Evolutionary conservation across 2,113 vertebrate species (phyloP).

Genomic region (Blennius ocellaris): DNA sequence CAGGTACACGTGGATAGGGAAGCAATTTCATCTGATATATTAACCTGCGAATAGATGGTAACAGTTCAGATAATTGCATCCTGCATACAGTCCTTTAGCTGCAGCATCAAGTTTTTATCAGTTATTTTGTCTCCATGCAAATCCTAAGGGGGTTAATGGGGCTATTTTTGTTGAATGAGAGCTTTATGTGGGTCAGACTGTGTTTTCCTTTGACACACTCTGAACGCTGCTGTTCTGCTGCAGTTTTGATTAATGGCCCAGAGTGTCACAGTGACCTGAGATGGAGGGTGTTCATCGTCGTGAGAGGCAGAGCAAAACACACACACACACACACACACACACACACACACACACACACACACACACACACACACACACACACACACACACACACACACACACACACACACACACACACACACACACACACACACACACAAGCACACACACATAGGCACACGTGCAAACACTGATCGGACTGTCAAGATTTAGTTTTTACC

Average conservation of each 20-base stretch:
- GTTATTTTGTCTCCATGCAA: constrained; percentile 58
- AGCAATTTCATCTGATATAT: background rate
- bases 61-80: background rate
- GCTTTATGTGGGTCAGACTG: constrained; percentile 76
- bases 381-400: too few species aligned
- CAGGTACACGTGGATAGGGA: background rate
- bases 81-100: background rate
- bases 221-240: constrained; percentile 45
- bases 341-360: too few species aligned
- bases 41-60: background rate
- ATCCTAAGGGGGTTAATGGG: constrained; percentile 56
- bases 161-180: constrained; percentile 68
- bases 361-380: too few species aligned
- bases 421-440: too few species aligned
- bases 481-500: too few species aligned
- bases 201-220: constrained; percentile 56
- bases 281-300: constrained; percentile 56
- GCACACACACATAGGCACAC: too few species aligned
- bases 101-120: constrained; percentile 20
- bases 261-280: constrained; percentile 57
- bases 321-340: background rate
- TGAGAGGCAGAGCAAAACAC: constrained; percentile 8
- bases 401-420: too few species aligned
- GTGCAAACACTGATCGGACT: background rate
- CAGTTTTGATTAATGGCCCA: constrained; percentile 72